Evolutionary conservation across 2,113 vertebrate species (phyloP).

Genomic region (Muscicapa adusta): DNA sequence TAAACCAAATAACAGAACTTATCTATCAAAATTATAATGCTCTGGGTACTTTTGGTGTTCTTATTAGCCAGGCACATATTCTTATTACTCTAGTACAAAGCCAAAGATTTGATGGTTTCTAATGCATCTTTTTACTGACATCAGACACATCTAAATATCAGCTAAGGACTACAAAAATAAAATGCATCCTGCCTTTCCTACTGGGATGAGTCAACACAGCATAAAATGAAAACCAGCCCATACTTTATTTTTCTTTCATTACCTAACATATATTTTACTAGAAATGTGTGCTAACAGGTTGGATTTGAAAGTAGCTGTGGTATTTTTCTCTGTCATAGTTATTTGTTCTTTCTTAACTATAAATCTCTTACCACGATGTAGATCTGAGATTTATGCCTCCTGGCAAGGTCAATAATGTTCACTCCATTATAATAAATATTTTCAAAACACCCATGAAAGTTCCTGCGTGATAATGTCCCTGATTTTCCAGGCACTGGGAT

Average conservation of each 20-base stretch:
- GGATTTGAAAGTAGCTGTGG: background rate
- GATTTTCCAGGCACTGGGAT: constrained; percentile 79
- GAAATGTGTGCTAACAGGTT: background rate
- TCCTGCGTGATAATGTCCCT: constrained; percentile 74
- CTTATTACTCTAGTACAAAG: background rate
- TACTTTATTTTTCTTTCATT: background rate
- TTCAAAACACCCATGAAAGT: constrained; percentile 91
- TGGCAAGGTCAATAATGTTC: constrained; percentile 81
- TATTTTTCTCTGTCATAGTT: background rate
- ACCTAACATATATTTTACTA: background rate
- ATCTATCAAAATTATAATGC: background rate
- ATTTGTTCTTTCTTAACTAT: background rate
- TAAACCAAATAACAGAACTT: background rate
- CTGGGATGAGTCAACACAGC: background rate
- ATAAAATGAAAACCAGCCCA: background rate
- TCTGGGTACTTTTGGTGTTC: background rate
- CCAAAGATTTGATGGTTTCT: background rate
- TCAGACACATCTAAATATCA: background rate
- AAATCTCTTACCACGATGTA: constrained; percentile 76
- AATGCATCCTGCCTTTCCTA: background rate
- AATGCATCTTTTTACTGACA: background rate
- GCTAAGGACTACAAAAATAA: background rate
- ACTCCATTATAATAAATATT: constrained; percentile 86
- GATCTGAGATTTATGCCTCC: constrained; percentile 77
- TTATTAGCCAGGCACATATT: background rate